These are phyloP conservation scores for Procambarus clarkii DNA, from an alignment of 1,140 invertebrate genomes.

Conservation along the genomic window DNA sequence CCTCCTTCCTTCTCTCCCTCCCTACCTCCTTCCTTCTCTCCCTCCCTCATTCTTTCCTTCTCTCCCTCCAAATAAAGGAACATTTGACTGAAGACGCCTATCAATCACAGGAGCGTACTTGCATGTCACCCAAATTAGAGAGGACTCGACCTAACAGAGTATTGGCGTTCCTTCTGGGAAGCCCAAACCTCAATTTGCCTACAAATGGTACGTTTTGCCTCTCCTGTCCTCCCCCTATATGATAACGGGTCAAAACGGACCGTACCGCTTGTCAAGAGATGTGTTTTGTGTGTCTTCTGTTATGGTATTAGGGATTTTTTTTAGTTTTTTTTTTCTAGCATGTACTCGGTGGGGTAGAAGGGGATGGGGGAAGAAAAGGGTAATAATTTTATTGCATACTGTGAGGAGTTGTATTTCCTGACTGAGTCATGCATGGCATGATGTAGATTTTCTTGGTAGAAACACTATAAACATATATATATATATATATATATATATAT, in stretches of 20 bases:
- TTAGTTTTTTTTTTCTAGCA: background rate
- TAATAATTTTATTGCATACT: background rate
- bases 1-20: background rate
- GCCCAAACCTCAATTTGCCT: background rate
- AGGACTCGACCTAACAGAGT: background rate
- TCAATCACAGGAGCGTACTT: background rate
- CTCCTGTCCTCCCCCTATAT: background rate
- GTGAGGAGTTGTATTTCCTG: background rate
- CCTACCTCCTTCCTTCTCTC: background rate
- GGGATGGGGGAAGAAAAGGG: background rate
- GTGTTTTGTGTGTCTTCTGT: background rate
- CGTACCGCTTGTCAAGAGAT: background rate
- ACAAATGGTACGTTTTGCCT: slow-evolving; percentile 1
- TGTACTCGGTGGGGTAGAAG: background rate
- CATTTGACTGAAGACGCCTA: background rate
- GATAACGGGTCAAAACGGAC: background rate
- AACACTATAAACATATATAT: too few relatives aligned
- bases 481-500: too few relatives aligned
- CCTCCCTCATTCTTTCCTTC: too few relatives aligned
- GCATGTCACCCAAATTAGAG: slow-evolving; percentile 5
- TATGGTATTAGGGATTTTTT: background rate
- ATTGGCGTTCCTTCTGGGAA: slow-evolving; percentile 10
- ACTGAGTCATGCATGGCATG: too few relatives aligned
- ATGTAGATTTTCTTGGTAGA: too few relatives aligned
- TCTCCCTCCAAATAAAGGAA: background rate